phyloP scores from a whole-genome alignment of 1,140 invertebrate species.

The Protaetia brevitarsis region DNA sequence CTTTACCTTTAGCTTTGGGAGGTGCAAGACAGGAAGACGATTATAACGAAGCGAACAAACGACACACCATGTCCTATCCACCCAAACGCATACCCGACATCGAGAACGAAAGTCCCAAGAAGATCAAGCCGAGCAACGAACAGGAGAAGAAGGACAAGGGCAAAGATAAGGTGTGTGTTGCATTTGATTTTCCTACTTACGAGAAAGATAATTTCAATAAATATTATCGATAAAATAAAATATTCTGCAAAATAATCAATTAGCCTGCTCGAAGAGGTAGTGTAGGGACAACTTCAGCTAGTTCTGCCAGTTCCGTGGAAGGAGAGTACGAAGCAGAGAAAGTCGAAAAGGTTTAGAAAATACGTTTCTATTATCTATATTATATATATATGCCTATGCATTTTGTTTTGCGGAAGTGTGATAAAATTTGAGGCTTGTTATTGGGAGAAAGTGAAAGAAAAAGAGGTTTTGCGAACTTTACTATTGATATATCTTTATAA shows the following conservation, averaged over 20 bases:
- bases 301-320: constrained; percentile 80
- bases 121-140: constrained; percentile 53
- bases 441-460: neutral
- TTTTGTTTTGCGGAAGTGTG: constrained; percentile 7
- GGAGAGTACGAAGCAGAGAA: constrained; percentile 73
- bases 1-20: constrained; percentile 40
- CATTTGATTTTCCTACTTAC: neutral
- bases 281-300: constrained; percentile 70
- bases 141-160: constrained; percentile 70
- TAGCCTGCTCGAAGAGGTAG: constrained; percentile 68
- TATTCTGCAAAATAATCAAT: constrained; percentile 25
- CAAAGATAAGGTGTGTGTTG: constrained; percentile 32
- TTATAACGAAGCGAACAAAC: constrained; percentile 70
- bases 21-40: constrained; percentile 44
- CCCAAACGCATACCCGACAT: constrained; percentile 68
- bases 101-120: constrained; percentile 54
- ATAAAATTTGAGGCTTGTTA: constrained; percentile 14
- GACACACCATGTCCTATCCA: constrained; percentile 82
- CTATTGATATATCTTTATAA: too few species aligned
- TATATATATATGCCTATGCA: neutral
- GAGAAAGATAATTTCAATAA: neutral
- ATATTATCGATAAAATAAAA: constrained; percentile 4
- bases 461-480: too few species aligned
- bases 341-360: constrained; percentile 47
- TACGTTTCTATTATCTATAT: neutral